A percentile compares a stretch with the other conserved stretches of the same genome.
These are phyloP conservation scores for Caenorhabditis brenneri DNA, from an alignment of 1,140 invertebrate species.

Conservation along the genomic window DNA sequence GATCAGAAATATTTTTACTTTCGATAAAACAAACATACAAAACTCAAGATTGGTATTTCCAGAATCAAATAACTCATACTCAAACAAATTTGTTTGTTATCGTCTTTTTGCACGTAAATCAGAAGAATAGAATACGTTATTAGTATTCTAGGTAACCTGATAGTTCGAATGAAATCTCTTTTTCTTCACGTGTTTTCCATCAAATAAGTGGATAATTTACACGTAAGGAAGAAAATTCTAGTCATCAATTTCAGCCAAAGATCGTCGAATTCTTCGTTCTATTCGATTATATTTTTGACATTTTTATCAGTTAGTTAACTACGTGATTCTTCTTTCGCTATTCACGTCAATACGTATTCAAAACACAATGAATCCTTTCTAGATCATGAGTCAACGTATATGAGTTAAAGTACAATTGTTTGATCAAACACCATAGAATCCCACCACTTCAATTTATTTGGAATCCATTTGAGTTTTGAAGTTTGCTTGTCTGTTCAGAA, in stretches of 20 bases:
- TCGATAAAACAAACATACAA: no score
- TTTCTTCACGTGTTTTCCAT: background rate
- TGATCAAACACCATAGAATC: background rate
- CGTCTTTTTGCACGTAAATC: no score
- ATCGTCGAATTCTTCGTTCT: background rate
- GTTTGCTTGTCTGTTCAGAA: background rate
- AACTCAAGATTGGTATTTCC: no score
- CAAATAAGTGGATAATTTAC: background rate
- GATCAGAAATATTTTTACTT: no score
- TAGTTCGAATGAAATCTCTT: background rate
- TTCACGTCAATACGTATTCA: background rate
- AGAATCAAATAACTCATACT: no score
- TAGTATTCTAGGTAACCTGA: background rate
- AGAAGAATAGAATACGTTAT: no score
- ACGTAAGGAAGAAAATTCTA: background rate
- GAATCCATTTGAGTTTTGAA: background rate
- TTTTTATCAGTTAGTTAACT: background rate
- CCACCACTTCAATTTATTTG: background rate
- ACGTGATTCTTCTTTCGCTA: background rate
- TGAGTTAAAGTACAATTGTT: background rate
- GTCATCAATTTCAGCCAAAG: background rate
- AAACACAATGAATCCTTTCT: slow-evolving; percentile 12
- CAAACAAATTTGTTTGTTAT: no score
- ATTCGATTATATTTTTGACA: background rate
- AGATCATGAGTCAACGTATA: background rate